Conservation (phyloP, 2,888 invertebrate genomes). For the Diaprepes abbreviatus region DNA sequence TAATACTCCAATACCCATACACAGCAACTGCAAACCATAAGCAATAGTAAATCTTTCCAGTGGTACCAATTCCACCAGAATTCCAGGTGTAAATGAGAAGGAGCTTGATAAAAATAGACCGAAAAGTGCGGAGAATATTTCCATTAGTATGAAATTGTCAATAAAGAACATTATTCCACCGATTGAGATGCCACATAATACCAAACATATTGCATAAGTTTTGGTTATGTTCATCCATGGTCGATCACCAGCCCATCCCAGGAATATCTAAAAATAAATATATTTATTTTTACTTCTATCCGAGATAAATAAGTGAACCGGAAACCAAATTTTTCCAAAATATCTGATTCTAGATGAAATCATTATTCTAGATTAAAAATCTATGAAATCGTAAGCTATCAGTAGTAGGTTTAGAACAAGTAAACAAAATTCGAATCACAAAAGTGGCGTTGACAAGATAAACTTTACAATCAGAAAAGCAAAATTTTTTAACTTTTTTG, state of each 20-base stretch:
- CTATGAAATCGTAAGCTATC: too few species aligned
- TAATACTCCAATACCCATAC: slow-evolving; percentile 93
- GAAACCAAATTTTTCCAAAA: too few species aligned
- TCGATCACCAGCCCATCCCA: slow-evolving; percentile 93
- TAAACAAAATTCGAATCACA: too few species aligned
- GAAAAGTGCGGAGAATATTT: slow-evolving; percentile 74
- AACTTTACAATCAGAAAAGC: too few species aligned
- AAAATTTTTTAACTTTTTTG: too few species aligned
- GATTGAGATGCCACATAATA: slow-evolving; percentile 76
- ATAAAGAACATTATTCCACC: slow-evolving; percentile 71
- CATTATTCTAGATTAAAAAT: too few species aligned
- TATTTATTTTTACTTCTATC: too few species aligned
- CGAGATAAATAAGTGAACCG: too few species aligned
- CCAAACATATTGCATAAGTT: slow-evolving; percentile 85
- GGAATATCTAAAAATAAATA: slow-evolving; percentile 75
- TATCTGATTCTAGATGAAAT: too few species aligned
- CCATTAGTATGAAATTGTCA: slow-evolving; percentile 64
- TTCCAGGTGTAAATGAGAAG: slow-evolving; percentile 92
- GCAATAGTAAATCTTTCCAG: slow-evolving; percentile 93
- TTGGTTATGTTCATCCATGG: slow-evolving; percentile 79
- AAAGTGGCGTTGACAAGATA: too few species aligned
- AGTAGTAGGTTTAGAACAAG: too few species aligned
- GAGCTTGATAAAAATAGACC: slow-evolving; percentile 93
- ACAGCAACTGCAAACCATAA: slow-evolving; percentile 89
- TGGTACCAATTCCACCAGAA: slow-evolving; percentile 90